phyloP scores from a whole-genome alignment of 37 sponge, comb jelly and placozoan genomes.

The Ianthella basta region DNA sequence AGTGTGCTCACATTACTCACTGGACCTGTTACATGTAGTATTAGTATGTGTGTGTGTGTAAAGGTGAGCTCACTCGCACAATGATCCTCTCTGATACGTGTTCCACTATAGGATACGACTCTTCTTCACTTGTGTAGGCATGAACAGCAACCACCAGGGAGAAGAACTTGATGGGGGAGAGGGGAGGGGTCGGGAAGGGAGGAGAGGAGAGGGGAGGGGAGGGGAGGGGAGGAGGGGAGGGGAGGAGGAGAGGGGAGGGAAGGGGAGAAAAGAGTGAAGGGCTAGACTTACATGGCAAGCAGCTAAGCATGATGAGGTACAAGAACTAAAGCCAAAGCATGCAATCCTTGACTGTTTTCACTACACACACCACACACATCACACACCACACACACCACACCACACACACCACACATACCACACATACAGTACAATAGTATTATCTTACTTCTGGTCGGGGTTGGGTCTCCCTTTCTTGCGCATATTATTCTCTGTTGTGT shows the following conservation, averaged over 20 bases:
- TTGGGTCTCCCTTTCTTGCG: conserved; percentile 97
- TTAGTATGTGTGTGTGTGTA: conserved; percentile 14
- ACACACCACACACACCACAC: no score
- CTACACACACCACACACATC: no score
- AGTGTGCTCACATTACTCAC: no score
- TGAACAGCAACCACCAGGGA: conserved; percentile 85
- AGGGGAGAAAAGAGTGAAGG: no score
- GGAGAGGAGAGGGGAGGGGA: neutral
- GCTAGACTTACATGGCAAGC: no score
- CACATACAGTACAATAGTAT: no score
- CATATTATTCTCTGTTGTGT: conserved; percentile 97
- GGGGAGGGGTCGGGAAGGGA: neutral
- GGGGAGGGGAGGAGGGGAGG: neutral
- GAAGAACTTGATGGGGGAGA: conserved; percentile 67
- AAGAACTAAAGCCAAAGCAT: no score
- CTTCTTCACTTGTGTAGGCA: conserved; percentile 54
- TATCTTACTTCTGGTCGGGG: conserved; percentile 85
- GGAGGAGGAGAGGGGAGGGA: no score
- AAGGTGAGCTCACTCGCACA: conserved; percentile 72
- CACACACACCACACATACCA: neutral
- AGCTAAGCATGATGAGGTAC: no score
- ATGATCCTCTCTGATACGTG: conserved; percentile 94
- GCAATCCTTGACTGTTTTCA: no score
- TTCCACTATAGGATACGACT: conserved; percentile 55
- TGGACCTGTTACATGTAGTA: neutral